Evolutionary conservation across 1,140 invertebrate species (phyloP).

Genomic region (Diorhabda sublineata): DNA sequence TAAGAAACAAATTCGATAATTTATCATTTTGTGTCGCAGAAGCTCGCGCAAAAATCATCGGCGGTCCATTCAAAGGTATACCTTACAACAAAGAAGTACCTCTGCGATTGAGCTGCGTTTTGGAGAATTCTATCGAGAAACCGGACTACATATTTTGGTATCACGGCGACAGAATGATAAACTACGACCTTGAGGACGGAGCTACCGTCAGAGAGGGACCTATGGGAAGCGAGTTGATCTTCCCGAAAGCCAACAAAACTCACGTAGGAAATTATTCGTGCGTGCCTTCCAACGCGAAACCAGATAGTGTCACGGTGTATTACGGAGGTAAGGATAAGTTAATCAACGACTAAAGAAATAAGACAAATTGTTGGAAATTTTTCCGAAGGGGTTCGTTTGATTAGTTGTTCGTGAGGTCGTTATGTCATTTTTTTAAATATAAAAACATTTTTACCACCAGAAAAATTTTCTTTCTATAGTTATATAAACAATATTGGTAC

Average conservation of each 20-base stretch:
- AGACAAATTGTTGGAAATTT: no score
- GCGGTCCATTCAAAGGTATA: neutral
- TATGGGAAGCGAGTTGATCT: slow-evolving; percentile 54
- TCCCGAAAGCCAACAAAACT: slow-evolving; percentile 52
- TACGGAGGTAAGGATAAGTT: slow-evolving; percentile 7
- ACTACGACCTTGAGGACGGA: slow-evolving; percentile 70
- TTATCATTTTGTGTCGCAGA: neutral
- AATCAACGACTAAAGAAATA: no score
- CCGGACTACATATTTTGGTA: slow-evolving; percentile 69
- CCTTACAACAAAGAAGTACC: slow-evolving; percentile 9
- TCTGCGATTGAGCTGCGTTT: slow-evolving; percentile 7
- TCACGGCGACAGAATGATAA: slow-evolving; percentile 68
- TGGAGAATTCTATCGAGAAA: slow-evolving; percentile 7
- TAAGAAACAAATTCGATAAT: neutral
- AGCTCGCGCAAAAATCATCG: slow-evolving; percentile 8
- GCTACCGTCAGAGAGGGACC: slow-evolving; percentile 52
- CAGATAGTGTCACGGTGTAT: slow-evolving; percentile 53
- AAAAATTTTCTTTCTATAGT: no score
- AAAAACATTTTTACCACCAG: no score
- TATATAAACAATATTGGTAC: no score
- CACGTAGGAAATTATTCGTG: slow-evolving; percentile 61
- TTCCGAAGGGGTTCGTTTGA: no score
- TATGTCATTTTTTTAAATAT: no score
- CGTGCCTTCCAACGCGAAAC: slow-evolving; percentile 54
- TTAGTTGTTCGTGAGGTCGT: no score